Evolutionary conservation across 30 jellyfish, hydroid and myxozoan species (phyloP).

Genomic region (Chrysaora quinquecirrha): DNA sequence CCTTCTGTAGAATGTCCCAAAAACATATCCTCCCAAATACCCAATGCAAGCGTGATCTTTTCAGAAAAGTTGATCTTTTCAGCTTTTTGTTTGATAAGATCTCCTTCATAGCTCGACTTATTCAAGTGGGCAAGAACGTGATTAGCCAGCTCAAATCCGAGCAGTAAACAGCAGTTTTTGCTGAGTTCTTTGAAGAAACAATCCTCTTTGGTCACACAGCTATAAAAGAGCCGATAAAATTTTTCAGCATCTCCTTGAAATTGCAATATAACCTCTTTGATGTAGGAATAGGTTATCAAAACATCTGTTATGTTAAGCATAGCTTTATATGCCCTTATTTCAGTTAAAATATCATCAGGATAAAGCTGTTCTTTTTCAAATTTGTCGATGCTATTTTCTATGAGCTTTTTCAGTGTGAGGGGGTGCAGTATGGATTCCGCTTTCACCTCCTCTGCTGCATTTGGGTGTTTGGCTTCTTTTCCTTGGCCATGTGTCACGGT

Average conservation of each 20-base stretch:
- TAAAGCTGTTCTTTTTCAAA: background rate
- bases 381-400: no score
- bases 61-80: no score
- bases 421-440: conserved; percentile 42
- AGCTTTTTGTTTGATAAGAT: conserved; percentile 20
- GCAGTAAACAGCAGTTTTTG: conserved; percentile 41
- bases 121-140: conserved; percentile 73
- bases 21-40: conserved; percentile 24
- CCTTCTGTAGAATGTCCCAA: no score
- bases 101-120: conserved; percentile 49
- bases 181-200: conserved; percentile 30
- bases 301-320: no score
- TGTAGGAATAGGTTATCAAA: no score
- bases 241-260: conserved; percentile 72
- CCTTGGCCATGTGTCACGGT: no score
- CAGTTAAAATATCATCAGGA: background rate
- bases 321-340: no score
- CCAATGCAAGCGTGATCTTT: no score
- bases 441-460: conserved; percentile 29
- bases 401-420: conserved; percentile 21
- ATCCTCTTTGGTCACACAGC: conserved; percentile 15
- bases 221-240: conserved; percentile 37
- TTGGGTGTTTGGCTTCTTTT: no score
- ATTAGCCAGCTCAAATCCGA: conserved; percentile 70
- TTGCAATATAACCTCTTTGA: conserved; percentile 28